These are phyloP conservation scores for Campylomormyrus tamandua DNA, from an alignment of 2,113 vertebrate genomes.

Conservation along the genomic window DNA sequence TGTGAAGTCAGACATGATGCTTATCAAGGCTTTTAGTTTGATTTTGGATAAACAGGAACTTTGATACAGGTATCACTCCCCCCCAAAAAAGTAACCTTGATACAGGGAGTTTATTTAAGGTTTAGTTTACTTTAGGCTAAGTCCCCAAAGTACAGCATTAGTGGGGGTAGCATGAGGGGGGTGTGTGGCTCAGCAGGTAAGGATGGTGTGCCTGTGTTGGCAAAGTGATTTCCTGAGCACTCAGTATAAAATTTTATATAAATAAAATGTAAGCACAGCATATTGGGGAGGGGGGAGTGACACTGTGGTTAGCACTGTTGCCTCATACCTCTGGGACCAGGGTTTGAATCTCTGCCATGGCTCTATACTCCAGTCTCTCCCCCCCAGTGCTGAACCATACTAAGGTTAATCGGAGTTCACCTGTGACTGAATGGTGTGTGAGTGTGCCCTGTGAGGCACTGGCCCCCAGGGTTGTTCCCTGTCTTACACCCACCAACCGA, in stretches of 20 bases:
- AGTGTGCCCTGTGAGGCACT: background rate
- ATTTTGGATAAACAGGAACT: background rate
- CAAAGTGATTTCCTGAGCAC: background rate
- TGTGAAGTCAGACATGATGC: background rate
- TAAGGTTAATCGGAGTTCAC: background rate
- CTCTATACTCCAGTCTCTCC: too few species aligned
- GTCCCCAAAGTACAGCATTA: background rate
- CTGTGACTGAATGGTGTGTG: background rate
- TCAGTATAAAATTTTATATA: too few species aligned
- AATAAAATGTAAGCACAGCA: background rate
- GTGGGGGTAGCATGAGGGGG: background rate
- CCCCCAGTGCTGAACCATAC: background rate
- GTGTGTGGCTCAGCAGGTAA: background rate
- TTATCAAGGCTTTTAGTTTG: background rate
- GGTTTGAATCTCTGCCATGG: background rate
- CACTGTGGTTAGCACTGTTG: background rate
- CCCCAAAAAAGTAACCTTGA: background rate
- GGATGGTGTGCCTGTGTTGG: background rate
- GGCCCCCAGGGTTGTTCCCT: background rate
- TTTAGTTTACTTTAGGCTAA: background rate
- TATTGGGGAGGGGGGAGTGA: background rate
- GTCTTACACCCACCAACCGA: background rate
- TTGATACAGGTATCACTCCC: background rate
- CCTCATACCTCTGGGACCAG: background rate
- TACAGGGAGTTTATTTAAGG: background rate